Conservation (phyloP, 2,113 vertebrate genomes). For the Polyodon spathula region DNA sequence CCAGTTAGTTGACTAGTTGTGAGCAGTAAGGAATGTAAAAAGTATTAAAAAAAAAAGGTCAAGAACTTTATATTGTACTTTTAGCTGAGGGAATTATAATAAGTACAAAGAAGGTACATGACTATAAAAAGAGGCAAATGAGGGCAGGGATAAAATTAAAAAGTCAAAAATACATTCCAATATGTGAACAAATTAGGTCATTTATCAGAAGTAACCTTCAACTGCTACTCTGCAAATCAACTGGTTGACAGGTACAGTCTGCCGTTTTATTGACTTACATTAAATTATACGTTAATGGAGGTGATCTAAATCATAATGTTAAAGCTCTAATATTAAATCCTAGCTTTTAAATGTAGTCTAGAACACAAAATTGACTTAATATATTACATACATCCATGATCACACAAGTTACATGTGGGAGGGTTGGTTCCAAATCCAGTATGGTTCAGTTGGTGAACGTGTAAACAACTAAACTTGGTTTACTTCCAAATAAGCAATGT, state of each 20-base stretch:
- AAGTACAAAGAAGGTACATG: conserved; percentile 19
- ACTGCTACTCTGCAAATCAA: conserved; percentile 20
- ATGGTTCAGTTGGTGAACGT: no score
- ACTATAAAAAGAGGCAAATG: conserved; percentile 34
- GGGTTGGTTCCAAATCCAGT: no score
- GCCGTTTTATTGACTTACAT: conserved; percentile 7
- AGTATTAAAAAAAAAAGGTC: conserved; percentile 20
- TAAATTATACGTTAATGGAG: conserved; percentile 17
- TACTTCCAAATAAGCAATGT: no score
- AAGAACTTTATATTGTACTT: conserved; percentile 25
- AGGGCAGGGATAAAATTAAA: conserved; percentile 32
- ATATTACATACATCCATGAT: no score
- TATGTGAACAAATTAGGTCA: conserved; percentile 28
- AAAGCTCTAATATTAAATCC: no score
- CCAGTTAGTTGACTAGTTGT: no score
- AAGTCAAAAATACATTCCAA: conserved; percentile 27
- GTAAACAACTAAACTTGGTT: no score
- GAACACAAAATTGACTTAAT: no score
- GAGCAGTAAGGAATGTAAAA: no score
- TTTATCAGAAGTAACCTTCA: conserved; percentile 23
- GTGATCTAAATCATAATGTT: conserved; percentile 9
- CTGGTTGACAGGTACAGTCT: conserved; percentile 12
- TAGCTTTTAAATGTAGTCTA: no score
- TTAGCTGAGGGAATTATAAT: conserved; percentile 21
- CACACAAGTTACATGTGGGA: no score